Conservation (phyloP, 2,888 invertebrate genomes). For the Morpho deidamia region DNA sequence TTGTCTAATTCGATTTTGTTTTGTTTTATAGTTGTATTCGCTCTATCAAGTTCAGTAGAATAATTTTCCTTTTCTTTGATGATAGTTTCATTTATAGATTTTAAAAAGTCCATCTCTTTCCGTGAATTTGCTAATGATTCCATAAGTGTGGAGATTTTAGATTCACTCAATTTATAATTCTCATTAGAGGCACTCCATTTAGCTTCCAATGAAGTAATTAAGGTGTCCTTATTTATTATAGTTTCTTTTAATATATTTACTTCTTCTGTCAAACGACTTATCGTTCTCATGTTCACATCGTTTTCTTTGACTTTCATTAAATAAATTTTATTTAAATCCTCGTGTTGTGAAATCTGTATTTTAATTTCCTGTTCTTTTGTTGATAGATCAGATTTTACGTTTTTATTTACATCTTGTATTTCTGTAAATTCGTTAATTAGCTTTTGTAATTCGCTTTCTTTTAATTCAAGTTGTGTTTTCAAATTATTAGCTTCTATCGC, state of each 20-base stretch:
- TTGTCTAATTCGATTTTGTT: slow-evolving; percentile 51
- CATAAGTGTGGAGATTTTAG: slow-evolving; percentile 34
- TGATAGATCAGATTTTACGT: slow-evolving; percentile 30
- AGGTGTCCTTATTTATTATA: slow-evolving; percentile 36
- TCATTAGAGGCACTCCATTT: slow-evolving; percentile 23
- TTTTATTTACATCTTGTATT: slow-evolving; percentile 34
- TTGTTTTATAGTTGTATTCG: slow-evolving; percentile 44
- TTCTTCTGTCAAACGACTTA: slow-evolving; percentile 43
- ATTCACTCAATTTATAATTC: slow-evolving; percentile 26
- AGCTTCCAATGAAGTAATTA: slow-evolving; percentile 32
- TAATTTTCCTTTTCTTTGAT: slow-evolving; percentile 47
- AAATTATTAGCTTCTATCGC: slow-evolving; percentile 34
- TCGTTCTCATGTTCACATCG: slow-evolving; percentile 30
- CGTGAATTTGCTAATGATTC: slow-evolving; percentile 34
- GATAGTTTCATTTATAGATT: slow-evolving; percentile 44
- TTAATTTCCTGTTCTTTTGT: slow-evolving; percentile 37
- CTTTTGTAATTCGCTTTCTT: slow-evolving; percentile 36
- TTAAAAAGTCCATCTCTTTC: slow-evolving; percentile 41
- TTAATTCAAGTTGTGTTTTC: slow-evolving; percentile 36
- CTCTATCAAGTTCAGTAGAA: slow-evolving; percentile 48
- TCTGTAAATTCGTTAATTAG: slow-evolving; percentile 32
- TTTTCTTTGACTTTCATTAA: slow-evolving; percentile 44
- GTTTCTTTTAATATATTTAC: slow-evolving; percentile 37
- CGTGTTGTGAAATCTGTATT: slow-evolving; percentile 30
- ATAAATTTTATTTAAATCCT: slow-evolving; percentile 40